Evolutionary conservation across 2,888 invertebrate genomes (phyloP).

Genomic region (Drosophila demipolita): DNA sequence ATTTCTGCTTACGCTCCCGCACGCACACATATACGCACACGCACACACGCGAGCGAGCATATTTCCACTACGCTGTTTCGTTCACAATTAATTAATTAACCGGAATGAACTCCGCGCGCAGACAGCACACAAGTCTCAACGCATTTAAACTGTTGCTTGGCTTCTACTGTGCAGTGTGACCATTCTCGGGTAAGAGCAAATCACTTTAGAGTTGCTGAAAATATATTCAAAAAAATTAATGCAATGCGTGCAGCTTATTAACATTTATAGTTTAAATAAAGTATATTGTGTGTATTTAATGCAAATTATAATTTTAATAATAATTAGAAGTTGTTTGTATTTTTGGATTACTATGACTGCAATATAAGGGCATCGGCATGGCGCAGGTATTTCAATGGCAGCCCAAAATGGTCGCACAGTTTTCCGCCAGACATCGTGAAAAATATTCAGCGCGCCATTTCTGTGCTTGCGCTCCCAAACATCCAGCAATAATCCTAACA

Average conservation of each 20-base stretch:
- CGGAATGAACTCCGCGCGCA: constrained; percentile 51
- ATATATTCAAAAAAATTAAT: not conserved
- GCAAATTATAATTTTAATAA: not conserved
- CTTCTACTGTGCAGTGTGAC: constrained; percentile 33
- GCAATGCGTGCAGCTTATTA: not conserved
- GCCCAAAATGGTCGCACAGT: constrained; percentile 25
- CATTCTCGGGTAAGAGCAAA: constrained; percentile 12
- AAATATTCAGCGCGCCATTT: constrained; percentile 70
- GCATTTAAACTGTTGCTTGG: constrained; percentile 58
- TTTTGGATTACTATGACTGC: constrained; percentile 23
- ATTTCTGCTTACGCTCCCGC: constrained; percentile 66
- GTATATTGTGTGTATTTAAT: not conserved
- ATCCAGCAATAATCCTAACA: not conserved
- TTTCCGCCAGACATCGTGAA: constrained; percentile 58
- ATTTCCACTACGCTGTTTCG: constrained; percentile 58
- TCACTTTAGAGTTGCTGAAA: not conserved
- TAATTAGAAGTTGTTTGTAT: constrained; percentile 3
- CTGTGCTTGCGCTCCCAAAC: constrained; percentile 45
- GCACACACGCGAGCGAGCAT: constrained; percentile 49
- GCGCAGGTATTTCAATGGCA: not conserved
- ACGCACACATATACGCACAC: constrained; percentile 45
- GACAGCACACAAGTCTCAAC: constrained; percentile 2
- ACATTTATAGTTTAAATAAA: not conserved
- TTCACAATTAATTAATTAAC: constrained; percentile 69
- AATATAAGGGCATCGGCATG: not conserved